phyloP scores from a whole-genome alignment of 2,113 vertebrate species.

The Ursus arctos region DNA sequence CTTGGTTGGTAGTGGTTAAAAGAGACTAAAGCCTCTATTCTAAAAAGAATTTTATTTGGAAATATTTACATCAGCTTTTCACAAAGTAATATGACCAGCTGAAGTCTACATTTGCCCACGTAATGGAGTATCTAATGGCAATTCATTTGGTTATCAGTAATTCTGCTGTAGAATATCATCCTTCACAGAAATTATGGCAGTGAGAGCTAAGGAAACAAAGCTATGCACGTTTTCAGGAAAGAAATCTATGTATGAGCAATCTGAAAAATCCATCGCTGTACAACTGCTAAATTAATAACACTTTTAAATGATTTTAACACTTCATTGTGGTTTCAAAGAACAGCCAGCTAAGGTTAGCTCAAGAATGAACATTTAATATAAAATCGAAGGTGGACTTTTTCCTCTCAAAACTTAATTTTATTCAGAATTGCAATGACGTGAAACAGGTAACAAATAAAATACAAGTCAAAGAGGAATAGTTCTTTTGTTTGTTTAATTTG shows the following conservation, averaged over 20 bases:
- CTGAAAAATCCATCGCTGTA: not conserved
- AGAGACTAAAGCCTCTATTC: not conserved
- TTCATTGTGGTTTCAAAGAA: constrained; percentile 23
- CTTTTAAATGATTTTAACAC: constrained; percentile 59
- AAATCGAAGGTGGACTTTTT: constrained; percentile 52
- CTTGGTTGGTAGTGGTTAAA: not conserved
- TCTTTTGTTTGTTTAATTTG: constrained; percentile 1
- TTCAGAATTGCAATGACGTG: constrained; percentile 70
- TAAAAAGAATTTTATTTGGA: constrained; percentile 17
- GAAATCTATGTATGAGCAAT: not conserved
- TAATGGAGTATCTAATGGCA: not conserved
- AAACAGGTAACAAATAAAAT: constrained; percentile 73
- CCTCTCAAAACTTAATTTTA: constrained; percentile 66
- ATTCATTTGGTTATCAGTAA: not conserved
- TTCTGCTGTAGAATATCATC: not conserved
- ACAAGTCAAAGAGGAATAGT: not conserved
- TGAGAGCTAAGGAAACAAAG: not conserved
- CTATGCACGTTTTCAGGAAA: not conserved
- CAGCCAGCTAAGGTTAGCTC: not conserved
- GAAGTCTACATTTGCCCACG: not conserved
- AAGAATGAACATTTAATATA: constrained; percentile 37
- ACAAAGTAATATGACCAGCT: not conserved
- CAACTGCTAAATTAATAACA: constrained; percentile 62
- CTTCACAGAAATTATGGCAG: not conserved
- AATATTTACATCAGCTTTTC: not conserved